These are phyloP conservation scores for Scalopus aquaticus DNA, from an alignment of 2,113 vertebrate species.

Conservation along the genomic window DNA sequence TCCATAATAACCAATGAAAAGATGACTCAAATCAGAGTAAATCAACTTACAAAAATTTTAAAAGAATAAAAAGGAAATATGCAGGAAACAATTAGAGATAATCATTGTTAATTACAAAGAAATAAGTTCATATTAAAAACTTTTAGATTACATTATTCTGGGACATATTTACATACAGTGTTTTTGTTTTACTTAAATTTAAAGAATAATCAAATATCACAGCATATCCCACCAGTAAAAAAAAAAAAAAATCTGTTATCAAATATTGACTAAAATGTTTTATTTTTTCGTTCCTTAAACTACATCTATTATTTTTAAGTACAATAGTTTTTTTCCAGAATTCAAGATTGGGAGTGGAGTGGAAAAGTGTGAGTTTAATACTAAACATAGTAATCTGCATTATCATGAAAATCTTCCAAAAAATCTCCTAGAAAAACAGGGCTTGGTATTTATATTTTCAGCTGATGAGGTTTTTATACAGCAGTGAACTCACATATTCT, in stretches of 20 bases:
- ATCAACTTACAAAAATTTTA: conserved; percentile 60
- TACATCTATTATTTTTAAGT: background rate
- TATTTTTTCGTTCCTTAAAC: background rate
- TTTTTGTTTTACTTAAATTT: conserved; percentile 32
- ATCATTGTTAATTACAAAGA: conserved; percentile 70
- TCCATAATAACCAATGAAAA: conserved; percentile 74
- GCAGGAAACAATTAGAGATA: conserved; percentile 62
- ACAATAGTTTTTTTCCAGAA: background rate
- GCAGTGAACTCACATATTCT: background rate
- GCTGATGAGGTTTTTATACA: background rate
- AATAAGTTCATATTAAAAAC: conserved; percentile 56
- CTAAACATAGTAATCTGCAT: background rate
- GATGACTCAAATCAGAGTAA: conserved; percentile 73
- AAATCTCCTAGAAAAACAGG: background rate
- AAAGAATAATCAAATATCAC: background rate
- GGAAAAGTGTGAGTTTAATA: background rate
- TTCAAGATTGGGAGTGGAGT: background rate
- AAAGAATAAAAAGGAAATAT: conserved; percentile 55
- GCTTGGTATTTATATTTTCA: background rate
- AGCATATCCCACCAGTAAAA: background rate
- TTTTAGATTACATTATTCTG: background rate
- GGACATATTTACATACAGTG: background rate
- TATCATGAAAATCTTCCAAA: background rate
- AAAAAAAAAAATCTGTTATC: background rate
- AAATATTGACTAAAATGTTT: background rate